phyloP scores from a whole-genome alignment of 1,140 invertebrate genomes.

The Zaprionus davidi region DNA sequence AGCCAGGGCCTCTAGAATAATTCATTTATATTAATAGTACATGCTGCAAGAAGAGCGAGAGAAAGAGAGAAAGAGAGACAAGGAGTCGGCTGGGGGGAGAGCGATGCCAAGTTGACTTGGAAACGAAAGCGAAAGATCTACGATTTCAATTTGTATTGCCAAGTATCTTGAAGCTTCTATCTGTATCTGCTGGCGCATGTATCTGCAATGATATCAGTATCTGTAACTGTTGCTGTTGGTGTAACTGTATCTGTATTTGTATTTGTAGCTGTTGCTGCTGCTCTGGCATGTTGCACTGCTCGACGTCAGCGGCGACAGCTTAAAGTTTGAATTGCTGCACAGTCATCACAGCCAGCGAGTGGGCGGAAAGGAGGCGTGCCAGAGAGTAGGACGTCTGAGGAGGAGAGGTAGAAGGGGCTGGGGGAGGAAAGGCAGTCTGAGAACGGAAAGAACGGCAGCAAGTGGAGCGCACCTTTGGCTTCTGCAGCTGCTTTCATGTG shows the following conservation, averaged over 20 bases:
- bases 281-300: constrained; percentile 45
- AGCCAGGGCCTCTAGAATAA: constrained; percentile 57
- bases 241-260: constrained; percentile 6
- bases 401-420: background rate
- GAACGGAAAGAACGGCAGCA: constrained; percentile 52
- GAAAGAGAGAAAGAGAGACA: constrained; percentile 23
- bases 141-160: constrained; percentile 71
- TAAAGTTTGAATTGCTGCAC: constrained; percentile 75
- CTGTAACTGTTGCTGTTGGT: constrained; percentile 6
- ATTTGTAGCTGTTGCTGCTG: constrained; percentile 9
- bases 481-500: constrained; percentile 76
- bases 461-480: constrained; percentile 72
- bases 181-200: constrained; percentile 3
- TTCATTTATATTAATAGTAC: constrained; percentile 75
- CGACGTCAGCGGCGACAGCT: constrained; percentile 64
- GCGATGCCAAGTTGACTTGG: background rate
- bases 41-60: constrained; percentile 42
- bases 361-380: background rate
- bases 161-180: constrained; percentile 33
- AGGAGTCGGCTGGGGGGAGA: background rate
- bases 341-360: constrained; percentile 39
- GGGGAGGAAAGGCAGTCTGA: constrained; percentile 10
- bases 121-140: constrained; percentile 27
- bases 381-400: background rate
- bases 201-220: constrained; percentile 17